Base-by-base conservation (phyloP, 2,797 vertebrate species). In the Aulostomus chinensis region DNA sequence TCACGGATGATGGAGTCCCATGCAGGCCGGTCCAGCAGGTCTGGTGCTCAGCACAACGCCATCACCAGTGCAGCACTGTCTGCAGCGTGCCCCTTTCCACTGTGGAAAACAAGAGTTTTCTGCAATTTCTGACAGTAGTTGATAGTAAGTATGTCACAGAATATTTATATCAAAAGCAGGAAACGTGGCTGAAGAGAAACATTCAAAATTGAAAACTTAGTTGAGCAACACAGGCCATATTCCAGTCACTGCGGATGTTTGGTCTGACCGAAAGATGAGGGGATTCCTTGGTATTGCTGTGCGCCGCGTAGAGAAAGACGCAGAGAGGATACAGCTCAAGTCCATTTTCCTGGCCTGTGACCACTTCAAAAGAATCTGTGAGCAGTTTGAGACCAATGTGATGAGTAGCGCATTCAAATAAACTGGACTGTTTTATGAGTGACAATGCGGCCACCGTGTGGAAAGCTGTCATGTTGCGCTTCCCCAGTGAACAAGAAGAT, bases 351-450 rank as follows among this genome's bases (percentile, higher is more conserved):
- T 34, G 9, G 36, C 47, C 30, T n/a, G n/a, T n/a, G 31, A 29
- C n/a, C 16, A 14, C 31, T 32, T 32, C 31, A 8, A 32, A 32
- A 14, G 2, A 14, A 16, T 34, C 9, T 34, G 32, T 34, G 32
- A 34, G 14, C 32, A 34, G 9, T 15, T 34, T 16, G 32, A 34
- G 15, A 15, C 14, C 8, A 16, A 9, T 34, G 32, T 46, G 9
- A 47, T 7, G 43, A 25, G 14, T 33, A 33, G 21, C 9, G 16
- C 13, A 47, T 61, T 35, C 46, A 16, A 25, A 15, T 25, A 54
- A 61, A 40, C 20, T 54, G 3, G 40, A 61, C 41, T 33, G n/a
- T n/a, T n/a, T n/a, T n/a, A n/a, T n/a, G n/a, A n/a, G n/a, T n/a
- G n/a, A n/a, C n/a, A n/a, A n/a, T n/a, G n/a, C n/a, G n/a, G n/a